Percentiles rank a stretch among this genome's conserved stretches.
Conservation (phyloP, 1,140 invertebrate genomes). For the Frieseomelitta varia region DNA sequence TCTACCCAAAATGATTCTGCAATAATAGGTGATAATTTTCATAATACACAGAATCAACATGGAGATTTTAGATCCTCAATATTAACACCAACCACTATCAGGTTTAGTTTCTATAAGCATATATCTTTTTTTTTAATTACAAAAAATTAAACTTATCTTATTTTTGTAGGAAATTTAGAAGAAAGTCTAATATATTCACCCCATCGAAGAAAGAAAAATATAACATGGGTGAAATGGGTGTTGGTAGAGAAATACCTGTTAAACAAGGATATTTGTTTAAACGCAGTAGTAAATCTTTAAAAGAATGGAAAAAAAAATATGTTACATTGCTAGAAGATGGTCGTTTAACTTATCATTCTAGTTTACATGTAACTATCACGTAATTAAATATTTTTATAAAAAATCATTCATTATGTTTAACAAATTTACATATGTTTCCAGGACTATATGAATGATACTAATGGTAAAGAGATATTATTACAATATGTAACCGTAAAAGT, state of each 20-base stretch:
- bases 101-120: slow-evolving; percentile 55
- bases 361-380: slow-evolving; percentile 90
- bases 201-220: slow-evolving; percentile 94
- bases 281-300: slow-evolving; percentile 96
- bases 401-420: background rate
- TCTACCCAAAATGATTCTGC: slow-evolving; percentile 70
- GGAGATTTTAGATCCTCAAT: slow-evolving; percentile 77
- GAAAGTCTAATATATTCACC: slow-evolving; percentile 97
- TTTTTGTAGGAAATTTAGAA: slow-evolving; percentile 88
- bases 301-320: slow-evolving; percentile 99
- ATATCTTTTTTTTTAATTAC: background rate
- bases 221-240: slow-evolving; percentile 92
- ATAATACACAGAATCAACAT: slow-evolving; percentile 78
- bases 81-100: slow-evolving; percentile 78
- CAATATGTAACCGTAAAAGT: slow-evolving; percentile 99
- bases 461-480: slow-evolving; percentile 97
- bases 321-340: slow-evolving; percentile 97
- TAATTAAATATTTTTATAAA: slow-evolving; percentile 24
- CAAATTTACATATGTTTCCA: slow-evolving; percentile 74
- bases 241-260: slow-evolving; percentile 96
- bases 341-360: slow-evolving; percentile 96
- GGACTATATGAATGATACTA: slow-evolving; percentile 99
- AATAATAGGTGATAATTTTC: slow-evolving; percentile 75
- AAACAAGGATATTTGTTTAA: slow-evolving; percentile 99
- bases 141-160: background rate